Evolutionary conservation across 2,888 invertebrate genomes (phyloP), one percentile per base, ranked within the genome.

Genomic region (Lepidocyrtinus sp.): DNA sequence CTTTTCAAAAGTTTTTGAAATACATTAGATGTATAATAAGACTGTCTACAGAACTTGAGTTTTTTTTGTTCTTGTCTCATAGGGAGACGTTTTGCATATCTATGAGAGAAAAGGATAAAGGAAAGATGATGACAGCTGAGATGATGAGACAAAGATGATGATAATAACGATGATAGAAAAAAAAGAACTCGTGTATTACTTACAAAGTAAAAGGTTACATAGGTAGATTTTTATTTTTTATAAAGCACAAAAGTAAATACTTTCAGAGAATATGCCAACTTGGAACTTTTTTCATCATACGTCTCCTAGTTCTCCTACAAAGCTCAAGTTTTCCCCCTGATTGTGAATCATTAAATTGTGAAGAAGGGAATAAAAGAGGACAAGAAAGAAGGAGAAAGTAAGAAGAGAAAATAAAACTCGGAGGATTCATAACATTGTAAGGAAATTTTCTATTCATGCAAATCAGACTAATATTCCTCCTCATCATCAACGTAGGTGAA

Each of bases 271-370:
- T 65, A 36, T 65, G 46, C 59, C 59, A 59, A 59, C 21, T 59
- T 59, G 59, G 19, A 59, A 59, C 59, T 9, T 59, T 22, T 59
- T 59, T 59, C 59, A 59, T 59, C 22, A 21, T n/a, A n/a, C n/a
- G n/a, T n/a, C n/a, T n/a, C n/a, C n/a, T n/a, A n/a, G n/a, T 36
- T 65, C 25, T 36, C 17, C 63, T 24, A 27, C n/a, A 24, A 62
- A 7, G 72, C 73, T 69, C 36, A 68, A 62, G 62, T 65, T 65
- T 75, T 76, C 65, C 22, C 22, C 50, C 68, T 78, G 78, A 78
- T 78, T 78, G 78, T 78, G 72, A 78, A 78, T 78, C 63, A 78
- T 78, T 77, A 77, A 71, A 77, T 77, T 77, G 72, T 77, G 59
- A 75, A 76, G 63, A 69, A 75, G 36, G 7, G 46, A 50, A 65